phyloP scores from a whole-genome alignment of 2,888 invertebrate species.

The Pegoplata infirma region DNA sequence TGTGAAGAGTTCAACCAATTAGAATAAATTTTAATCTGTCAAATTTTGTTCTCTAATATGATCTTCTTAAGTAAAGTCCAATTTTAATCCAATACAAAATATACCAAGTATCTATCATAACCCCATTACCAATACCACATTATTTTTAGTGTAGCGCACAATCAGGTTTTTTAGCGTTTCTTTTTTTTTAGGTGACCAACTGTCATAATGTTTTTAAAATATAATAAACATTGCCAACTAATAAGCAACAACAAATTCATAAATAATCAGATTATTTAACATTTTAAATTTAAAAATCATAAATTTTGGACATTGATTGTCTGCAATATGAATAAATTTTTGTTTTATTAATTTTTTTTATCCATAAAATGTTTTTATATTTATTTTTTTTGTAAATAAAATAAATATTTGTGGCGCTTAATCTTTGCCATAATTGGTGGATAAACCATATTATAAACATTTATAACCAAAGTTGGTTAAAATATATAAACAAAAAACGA shows the following conservation, averaged over 20 bases:
- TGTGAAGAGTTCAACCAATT: no score
- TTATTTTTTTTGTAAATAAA: neutral
- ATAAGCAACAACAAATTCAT: conserved; percentile 32
- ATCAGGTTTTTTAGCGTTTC: neutral
- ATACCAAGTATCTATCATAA: no score
- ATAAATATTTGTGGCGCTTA: conserved; percentile 53
- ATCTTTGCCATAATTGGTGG: conserved; percentile 55
- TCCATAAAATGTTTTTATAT: neutral
- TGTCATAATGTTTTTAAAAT: conserved; percentile 22
- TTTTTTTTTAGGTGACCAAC: neutral
- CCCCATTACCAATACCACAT: no score
- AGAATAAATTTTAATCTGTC: no score
- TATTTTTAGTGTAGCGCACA: neutral
- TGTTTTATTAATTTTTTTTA: neutral
- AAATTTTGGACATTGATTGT: conserved; percentile 17
- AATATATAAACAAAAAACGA: no score
- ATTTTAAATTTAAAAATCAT: conserved; percentile 24
- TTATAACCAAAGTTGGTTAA: no score
- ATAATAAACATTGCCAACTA: neutral
- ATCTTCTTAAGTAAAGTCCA: no score
- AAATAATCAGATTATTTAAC: conserved; percentile 37
- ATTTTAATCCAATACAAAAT: no score
- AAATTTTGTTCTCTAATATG: no score
- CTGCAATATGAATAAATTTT: neutral
- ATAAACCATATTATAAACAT: neutral